Evolutionary conservation across 2,888 invertebrate species (phyloP), one percentile per base, ranked within the genome.

Genomic region (Schrankia costaestrigalis): DNA sequence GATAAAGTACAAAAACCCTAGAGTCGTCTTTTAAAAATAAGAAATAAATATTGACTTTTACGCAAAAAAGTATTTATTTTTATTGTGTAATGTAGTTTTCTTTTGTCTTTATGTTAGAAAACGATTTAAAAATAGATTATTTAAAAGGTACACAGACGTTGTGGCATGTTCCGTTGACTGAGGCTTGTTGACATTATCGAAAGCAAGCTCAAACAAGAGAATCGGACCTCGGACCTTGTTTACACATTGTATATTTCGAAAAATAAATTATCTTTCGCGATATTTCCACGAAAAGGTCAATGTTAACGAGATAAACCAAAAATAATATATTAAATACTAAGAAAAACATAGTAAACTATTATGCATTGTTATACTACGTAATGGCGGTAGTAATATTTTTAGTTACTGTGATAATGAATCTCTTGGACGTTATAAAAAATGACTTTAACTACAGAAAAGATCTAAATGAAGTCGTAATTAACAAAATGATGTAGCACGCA

Each of bases 101-200:
- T 35, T 39, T 33, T 31, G 24, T 27, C 28, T 26, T 33, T 30
- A 44, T 45, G n/a, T n/a, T n/a, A 39, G 44, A 39, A 52, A 61
- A 58, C 56, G 43, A 58, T 61, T 64, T 64, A 63, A 68, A 67
- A 73, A 70, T 66, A 70, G 67, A 59, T 71, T 71, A 63, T 65
- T 68, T 71, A 69, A 78, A 60, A 72, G 73, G 68, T 55, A 60
- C 60, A 65, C 70, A 73, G 73, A 73, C 69, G 66, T 71, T 67
- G 68, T 58, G 70, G 72, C 81, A 64, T 73, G 84, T 83, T 80
- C 78, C 79, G 75, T 71, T 75, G 78, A 55, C 69, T 59, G 71
- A 70, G 68, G 62, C 63, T 41, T 84, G 76, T 86, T 86, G 83
- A 85, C 86, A 77, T 67, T 81, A 82, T 84, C 80, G 79, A 84